A percentile compares a stretch with the other conserved stretches of the same genome.
Conservation (phyloP, 1,140 invertebrate species). For the Diachasma alloeum region DNA sequence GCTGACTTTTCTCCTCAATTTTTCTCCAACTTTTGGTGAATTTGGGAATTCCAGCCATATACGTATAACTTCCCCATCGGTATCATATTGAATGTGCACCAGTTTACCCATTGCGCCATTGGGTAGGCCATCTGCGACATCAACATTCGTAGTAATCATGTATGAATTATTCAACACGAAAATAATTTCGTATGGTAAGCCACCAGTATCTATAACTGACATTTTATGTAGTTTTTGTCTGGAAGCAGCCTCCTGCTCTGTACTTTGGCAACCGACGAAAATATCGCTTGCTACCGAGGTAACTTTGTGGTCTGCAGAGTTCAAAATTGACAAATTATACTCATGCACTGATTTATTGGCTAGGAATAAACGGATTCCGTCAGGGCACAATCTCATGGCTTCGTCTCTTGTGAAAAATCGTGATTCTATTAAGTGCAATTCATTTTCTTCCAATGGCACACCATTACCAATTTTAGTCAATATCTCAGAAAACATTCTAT, state of each 20-base stretch:
- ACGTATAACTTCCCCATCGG: slow-evolving; percentile 27
- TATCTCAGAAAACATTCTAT: slow-evolving; percentile 42
- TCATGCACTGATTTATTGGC: slow-evolving; percentile 27
- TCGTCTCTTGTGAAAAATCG: slow-evolving; percentile 30
- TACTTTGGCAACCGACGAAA: slow-evolving; percentile 29
- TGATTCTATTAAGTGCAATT: slow-evolving; percentile 33
- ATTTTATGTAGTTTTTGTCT: slow-evolving; percentile 51
- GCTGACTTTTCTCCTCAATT: slow-evolving; percentile 19
- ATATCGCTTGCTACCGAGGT: slow-evolving; percentile 39
- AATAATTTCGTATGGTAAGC: slow-evolving; percentile 48
- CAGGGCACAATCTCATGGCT: slow-evolving; percentile 32
- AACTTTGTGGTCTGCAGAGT: slow-evolving; percentile 37
- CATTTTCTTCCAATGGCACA: slow-evolving; percentile 11
- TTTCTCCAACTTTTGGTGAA: slow-evolving; percentile 31
- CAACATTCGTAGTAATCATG: slow-evolving; percentile 53
- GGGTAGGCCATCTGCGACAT: slow-evolving; percentile 50
- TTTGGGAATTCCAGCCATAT: slow-evolving; percentile 35
- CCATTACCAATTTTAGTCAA: slow-evolving; percentile 46
- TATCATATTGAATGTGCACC: slow-evolving; percentile 22
- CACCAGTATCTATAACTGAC: slow-evolving; percentile 45
- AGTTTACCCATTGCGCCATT: slow-evolving; percentile 47
- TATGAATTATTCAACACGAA: slow-evolving; percentile 45
- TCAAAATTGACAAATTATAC: slow-evolving; percentile 36
- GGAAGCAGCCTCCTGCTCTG: slow-evolving; percentile 36
- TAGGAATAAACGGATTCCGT: slow-evolving; percentile 36